Evolutionary conservation across 2,797 vertebrate species (phyloP), one percentile per base, ranked within the genome.

Genomic region (Melanotaenia parkinsoni): DNA sequence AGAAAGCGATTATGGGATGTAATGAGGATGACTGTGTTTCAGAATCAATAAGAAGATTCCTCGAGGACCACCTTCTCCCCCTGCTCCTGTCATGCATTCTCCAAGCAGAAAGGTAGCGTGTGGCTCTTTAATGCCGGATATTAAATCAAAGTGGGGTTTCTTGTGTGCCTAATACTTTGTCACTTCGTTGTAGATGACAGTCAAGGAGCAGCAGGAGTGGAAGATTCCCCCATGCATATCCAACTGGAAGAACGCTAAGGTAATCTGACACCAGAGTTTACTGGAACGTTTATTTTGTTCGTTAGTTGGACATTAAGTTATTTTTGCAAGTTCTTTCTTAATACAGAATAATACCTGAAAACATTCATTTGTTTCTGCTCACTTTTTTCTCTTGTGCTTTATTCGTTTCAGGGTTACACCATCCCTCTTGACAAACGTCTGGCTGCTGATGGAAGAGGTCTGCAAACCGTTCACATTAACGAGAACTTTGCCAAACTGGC

Each of bases 31-130:
- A 22, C 63, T 56, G 14, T 66, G 18, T 83, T 89, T 88, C 79
- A 99, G 98, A 89, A 99, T 99, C 87, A 99, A 99, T 89, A 99
- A 99, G 92, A 99, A 99, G 93, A 99, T 99, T 89, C 98, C 98
- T 0, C 95, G 98, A 11, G 98, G 98, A 18, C 98, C 98, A 5
- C 98, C 98, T 0, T 99, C 98, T 70, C 98, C 98, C 28, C 98
- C 98, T 6, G 97, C 97, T 20, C 98, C 98, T 18, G 98, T 99
- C 62, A 98, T 99, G 97, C 98, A 99, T 72, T 99, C 98, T 76
- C 98, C 98, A 16, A 99, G 97, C 86, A 96, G 98, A 92, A 99
- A 99, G 96, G 98, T 99, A 95, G 2, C 14, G 24, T 63, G 5
- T 33, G 12, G 14, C 16, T 2, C 12, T 57, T 43, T n/a, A 0